Percentiles rank a stretch among this genome's conserved stretches.
Conservation (phyloP, 2,888 invertebrate genomes). For the Orchesellides sinensis region DNA sequence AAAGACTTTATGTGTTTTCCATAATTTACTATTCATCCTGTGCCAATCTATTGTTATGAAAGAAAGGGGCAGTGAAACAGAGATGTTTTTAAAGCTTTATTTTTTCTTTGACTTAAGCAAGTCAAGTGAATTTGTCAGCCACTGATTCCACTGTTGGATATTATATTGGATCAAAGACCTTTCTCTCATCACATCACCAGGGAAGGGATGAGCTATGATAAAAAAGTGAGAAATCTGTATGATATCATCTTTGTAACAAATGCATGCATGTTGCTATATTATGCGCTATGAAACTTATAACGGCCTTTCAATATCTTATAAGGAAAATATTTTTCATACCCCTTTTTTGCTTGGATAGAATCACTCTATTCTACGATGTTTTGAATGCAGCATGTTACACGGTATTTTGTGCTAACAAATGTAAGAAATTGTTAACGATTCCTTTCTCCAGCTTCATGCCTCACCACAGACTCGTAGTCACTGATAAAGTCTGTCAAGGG, state of each 20-base stretch:
- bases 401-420: constrained; percentile 12
- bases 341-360: constrained; percentile 37
- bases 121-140: too few relatives aligned
- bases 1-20: too few relatives aligned
- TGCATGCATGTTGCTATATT: constrained; percentile 38
- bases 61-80: too few relatives aligned
- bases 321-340: constrained; percentile 48
- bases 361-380: constrained; percentile 21
- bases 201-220: not conserved
- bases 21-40: too few relatives aligned
- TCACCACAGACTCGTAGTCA: constrained; percentile 12
- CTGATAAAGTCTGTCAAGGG: constrained; percentile 35
- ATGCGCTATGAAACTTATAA: too few relatives aligned
- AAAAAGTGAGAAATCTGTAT: not conserved
- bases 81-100: too few relatives aligned
- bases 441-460: not conserved
- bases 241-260: not conserved
- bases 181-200: too few relatives aligned
- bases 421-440: not conserved
- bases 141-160: too few relatives aligned
- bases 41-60: too few relatives aligned
- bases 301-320: too few relatives aligned
- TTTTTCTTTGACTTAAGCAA: too few relatives aligned
- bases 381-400: constrained; percentile 1
- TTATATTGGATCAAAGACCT: too few relatives aligned